Evolutionary conservation across 2,113 vertebrate genomes (phyloP), one percentile per base, ranked within the genome.

Genomic region (Urocolius indicus): DNA sequence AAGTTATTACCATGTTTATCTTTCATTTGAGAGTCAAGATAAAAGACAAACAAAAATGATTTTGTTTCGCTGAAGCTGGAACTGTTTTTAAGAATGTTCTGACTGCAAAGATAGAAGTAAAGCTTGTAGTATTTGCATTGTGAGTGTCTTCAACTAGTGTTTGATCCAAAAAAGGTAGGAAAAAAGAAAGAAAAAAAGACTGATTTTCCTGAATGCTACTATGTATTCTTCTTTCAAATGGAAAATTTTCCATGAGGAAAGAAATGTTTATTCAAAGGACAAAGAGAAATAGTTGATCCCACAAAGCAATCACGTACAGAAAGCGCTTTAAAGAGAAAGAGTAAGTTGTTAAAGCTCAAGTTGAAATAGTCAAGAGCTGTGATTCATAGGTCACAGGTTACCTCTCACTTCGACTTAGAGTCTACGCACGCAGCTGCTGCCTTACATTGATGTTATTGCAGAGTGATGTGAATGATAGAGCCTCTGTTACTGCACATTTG

Each of bases 1-100:
- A 90, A 76, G n/a, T 11, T 75, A 79, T 95, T 93, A 38, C 77
- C 82, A 72, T 76, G 69, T 73, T 95, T 93, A 41, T 84, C 68
- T 91, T 92, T 93, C 62, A 58, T 89, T 62, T 91, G 74, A 84
- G 83, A 90, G 65, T 92, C 41, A 69, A 76, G 57, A 41, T 41
- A 41, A 41, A 41, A 41, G 38, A 41, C 38, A 41, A 41, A 41
- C 38, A 41, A 9, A 94, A 92, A 90, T 92, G 16, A 87, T 38
- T 18, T 80, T 92, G 16, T 82, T 78, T 91, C 29, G 19, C 52
- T 82, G 34, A 88, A 84, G 72, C 36, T 94, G 81, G 49, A 91
- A 51, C 24, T 84, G 36, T 9, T 93, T 93, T 89, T 55, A 87
- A 84, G 54, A 94, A 63, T 79, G 49, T 91, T 93, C 76, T 89